Evolutionary conservation across 1,140 invertebrate genomes (phyloP).

Genomic region (Zophobas morio): DNA sequence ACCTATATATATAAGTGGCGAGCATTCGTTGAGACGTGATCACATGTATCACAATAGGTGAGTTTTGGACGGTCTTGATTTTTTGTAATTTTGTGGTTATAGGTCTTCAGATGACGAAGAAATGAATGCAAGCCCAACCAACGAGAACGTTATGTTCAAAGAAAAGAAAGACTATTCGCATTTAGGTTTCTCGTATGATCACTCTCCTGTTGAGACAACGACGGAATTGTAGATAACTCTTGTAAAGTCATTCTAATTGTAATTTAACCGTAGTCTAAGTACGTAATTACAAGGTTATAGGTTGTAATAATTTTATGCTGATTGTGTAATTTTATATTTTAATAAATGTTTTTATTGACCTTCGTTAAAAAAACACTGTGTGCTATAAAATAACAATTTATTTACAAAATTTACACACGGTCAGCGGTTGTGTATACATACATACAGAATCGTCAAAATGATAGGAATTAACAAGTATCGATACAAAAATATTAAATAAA

Average conservation of each 20-base stretch:
- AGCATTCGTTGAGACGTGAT: constrained; percentile 70
- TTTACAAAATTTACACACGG: constrained; percentile 45
- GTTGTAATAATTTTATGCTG: no score
- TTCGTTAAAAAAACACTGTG: no score
- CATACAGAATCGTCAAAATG: neutral
- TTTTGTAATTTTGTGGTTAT: constrained; percentile 58
- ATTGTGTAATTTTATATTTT: constrained; percentile 47
- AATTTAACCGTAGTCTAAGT: constrained; percentile 26
- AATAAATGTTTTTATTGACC: constrained; percentile 45
- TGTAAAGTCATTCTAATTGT: constrained; percentile 21
- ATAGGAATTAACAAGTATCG: constrained; percentile 33
- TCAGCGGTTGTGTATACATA: neutral
- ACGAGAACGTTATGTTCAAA: constrained; percentile 89
- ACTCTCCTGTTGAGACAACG: constrained; percentile 86
- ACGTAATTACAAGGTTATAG: constrained; percentile 39
- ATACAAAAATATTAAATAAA: constrained; percentile 33
- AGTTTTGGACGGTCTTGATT: neutral
- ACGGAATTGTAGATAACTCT: constrained; percentile 81
- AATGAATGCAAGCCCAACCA: constrained; percentile 79
- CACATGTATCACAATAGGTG: constrained; percentile 61
- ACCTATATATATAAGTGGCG: constrained; percentile 57
- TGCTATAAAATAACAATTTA: constrained; percentile 44
- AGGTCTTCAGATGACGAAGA: constrained; percentile 78
- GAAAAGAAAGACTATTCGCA: constrained; percentile 83
- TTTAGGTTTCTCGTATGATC: constrained; percentile 78